Base-by-base conservation (phyloP, 2,888 invertebrate genomes). In the Ptilodon capucinus region DNA sequence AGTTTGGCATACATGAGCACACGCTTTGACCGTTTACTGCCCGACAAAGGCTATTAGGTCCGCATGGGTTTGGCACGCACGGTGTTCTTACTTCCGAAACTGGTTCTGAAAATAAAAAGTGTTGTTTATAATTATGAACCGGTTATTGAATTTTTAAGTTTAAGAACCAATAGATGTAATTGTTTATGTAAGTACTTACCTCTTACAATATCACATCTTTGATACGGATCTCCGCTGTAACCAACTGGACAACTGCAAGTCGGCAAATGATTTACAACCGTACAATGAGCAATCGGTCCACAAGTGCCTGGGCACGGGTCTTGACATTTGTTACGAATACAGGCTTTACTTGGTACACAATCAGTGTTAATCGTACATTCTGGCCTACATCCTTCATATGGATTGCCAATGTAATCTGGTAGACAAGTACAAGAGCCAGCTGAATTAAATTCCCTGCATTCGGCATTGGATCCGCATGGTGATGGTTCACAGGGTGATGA, bases 241-340 rank as follows among this genome's bases (percentile, higher is more conserved):
- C 94, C 95, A 51, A 83, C 76, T 9, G 92, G 79, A 74, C 96
- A 96, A 39, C 92, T 93, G 74, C 96, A 94, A 41, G 92, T 86
- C 34, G 95, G 94, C 66, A 95, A 76, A 83, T 95, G 94, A 60
- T 94, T 94, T 8, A 94, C 92, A 25, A 95, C 95, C 64, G 92
- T 92, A 74, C 96, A 96, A 16, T 93, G 86, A 6, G 96, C 94
- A 70, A 94, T 93, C 54, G 92, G 92, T 4, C 94, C 95, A 75
- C 96, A 96, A 11, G 93, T 94, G 50, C 95, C 95, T 7, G 95
- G 95, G 64, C 96, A 96, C 21, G 96, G 96, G 79, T 96, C 94
- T 70, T 92, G 91, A 74, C 96, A 96, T 83, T 94, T 95, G 67
- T 94, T 94, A 57, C 93, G 92, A 19, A 95, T 92, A 65, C 96